Base-by-base conservation (phyloP, 2,797 vertebrate genomes). In the Amazona ochrocephala region DNA sequence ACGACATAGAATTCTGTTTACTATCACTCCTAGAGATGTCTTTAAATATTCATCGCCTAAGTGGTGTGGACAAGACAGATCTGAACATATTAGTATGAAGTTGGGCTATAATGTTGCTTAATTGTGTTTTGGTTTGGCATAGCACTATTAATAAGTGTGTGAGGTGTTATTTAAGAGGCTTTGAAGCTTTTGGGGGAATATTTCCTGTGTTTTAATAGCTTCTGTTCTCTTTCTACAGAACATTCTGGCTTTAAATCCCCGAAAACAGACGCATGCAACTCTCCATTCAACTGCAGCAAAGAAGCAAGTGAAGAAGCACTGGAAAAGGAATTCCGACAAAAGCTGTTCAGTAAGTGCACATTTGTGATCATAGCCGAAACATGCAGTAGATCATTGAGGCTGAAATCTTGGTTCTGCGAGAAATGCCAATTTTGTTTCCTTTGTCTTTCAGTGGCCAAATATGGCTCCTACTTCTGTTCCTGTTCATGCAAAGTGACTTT, bases 321-420 rank as follows among this genome's bases (percentile, higher is more conserved):
- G 99, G 99, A 99, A 99, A 94, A 98, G 99, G 95, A 99, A 99
- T 93, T 87, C 97, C 60, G 98, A 98, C 62, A 98, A 97, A 93
- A 97, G 76, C 97, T 99, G 98, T 90, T 98, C 97, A 77, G 99
- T 99, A 97, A 98, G 99, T 98, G 78, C 44, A 54, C 0, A 7
- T 53, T 71, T 67, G n/a, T 77, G 71, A 27, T 87, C 95, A 42
- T 42, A 61, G 87, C 37, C 42, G 73, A 41, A 94, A 89, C 88
- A 65, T 65, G 10, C 30, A 76, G 11, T 24, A 54, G 37, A 7
- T 30, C 27, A 30, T 12, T 42, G 54, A 84, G n/a, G 27, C 27
- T 87, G 53, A 85, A 92, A 74, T 65, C 77, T 85, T 64, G 66
- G 34, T 86, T 75, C 54, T 67, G 27, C 48, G 60, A 56, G 45